Evolutionary conservation across 2,113 vertebrate genomes (phyloP), one percentile per base, ranked within the genome.

Genomic region (Hiodon alosoides): DNA sequence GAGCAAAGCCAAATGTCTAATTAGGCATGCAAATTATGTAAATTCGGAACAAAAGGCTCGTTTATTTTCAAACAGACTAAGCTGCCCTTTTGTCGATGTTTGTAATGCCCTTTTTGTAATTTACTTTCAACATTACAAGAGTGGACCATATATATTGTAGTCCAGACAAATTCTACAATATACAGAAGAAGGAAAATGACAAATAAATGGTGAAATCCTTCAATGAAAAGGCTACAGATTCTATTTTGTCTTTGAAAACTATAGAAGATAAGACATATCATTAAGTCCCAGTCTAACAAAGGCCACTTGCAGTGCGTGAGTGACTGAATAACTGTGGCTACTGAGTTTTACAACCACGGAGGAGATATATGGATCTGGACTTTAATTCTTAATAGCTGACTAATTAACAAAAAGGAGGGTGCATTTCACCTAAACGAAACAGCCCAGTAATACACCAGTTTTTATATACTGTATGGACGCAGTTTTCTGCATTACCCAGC

Each of bases 381-480:
- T 91, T 88, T 86, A 73, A 71, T 61, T 83, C 82, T 72, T 83
- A 85, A 87, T 86, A 58, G 79, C 78, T 91, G 66, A 90, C 83
- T 52, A 31, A 78, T 86, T 87, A 86, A 64, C 55, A 59, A 31
- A 9, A 61, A 9, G 4, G 6, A 75, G 57, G 62, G 10, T 7
- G 13, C 62, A 55, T 70, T 73, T 17, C 8, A 51, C 47, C 58
- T 52, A 67, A 16, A 76, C 7, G 3, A 16, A 62, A 17, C 9
- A 53, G 11, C 13, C 11, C 61, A n/a, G 47, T 50, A 62, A 64
- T 16, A 6, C 59, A 53, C 48, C 72, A 46, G n/a, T 2, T 10
- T 57, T 57, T 57, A 7, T 50, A 9, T 47, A 67, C 7, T 48
- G 3, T 31, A 46, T 66, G 4, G 16, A 66, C 0, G 8, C 16